Evolutionary conservation across 1,140 invertebrate species (phyloP), one percentile per base, ranked within the genome.

Genomic region (Triops cancriformis): DNA sequence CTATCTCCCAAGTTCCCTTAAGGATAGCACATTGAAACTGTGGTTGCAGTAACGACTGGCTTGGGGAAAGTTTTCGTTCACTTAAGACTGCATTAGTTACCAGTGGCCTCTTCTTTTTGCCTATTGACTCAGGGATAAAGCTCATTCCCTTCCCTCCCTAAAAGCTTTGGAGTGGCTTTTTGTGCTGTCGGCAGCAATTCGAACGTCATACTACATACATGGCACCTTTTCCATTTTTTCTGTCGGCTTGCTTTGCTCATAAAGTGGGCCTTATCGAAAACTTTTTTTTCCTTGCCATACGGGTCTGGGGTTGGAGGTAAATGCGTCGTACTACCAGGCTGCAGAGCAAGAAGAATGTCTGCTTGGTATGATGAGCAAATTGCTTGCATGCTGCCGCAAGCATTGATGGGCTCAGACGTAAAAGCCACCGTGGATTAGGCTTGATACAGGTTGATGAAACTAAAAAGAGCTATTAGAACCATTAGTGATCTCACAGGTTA

Each of bases 101-200:
- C 51, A 64, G 51, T 64, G 51, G 51, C 18, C 51, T 64, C n/a
- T 64, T 64, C 51, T 64, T 64, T 64, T 18, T 64, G 51, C 51
- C 51, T 64, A 64, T 64, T 64, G 51, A 64, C 9, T 64, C 23
- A 64, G 51, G 51, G 51, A 64, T 64, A 64, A 64, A 64, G 51
- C 51, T 64, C 51, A 64, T 64, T 64, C 51, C 51, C 51, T 64
- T 18, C 51, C 51, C 31, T 37, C 7, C 51, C 51, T 64, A 64
- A 64, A 64, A 64, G 51, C 51, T 64, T 64, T 64, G 51, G 51
- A 64, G 51, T 64, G 51, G 51, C 51, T 64, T 64, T 64, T 64
- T 64, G 51, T 64, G 51, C 51, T 64, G 51, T 64, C 51, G 51
- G 51, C 51, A 64, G 51, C 51, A 64, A 64, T 64, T 64, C 51